Base-by-base conservation (phyloP, 2,113 vertebrate species). In the Odontesthes bonariensis region DNA sequence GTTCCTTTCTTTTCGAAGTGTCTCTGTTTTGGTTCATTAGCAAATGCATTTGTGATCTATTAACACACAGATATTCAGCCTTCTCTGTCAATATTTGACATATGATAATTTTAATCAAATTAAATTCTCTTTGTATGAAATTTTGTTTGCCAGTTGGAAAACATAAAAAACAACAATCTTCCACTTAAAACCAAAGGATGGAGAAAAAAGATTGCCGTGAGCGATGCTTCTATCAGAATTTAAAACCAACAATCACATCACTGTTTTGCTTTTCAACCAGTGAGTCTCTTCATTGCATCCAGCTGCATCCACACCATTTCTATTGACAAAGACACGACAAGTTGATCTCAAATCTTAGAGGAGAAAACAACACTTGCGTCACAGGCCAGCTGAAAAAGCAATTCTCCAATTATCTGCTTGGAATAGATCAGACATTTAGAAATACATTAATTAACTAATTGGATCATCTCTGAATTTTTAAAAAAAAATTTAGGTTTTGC, bases 381-480 rank as follows among this genome's bases (percentile, higher is more conserved):
- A 69, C 57, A 54, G 33, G 9, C 33, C 14, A 12, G n/a, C 63
- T 67, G 27, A 69, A 82, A 65, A 55, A 40, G 70, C n/a, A 8
- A 57, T 27, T 38, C 13, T 32, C 33, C 14, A 66, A 53, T 53
- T 16, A 66, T 16, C 20, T 3, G 47, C 63, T 14, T 4, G 22
- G 31, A 40, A 42, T 31, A 40, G 57, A n/a, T 54, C n/a, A 0
- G 44, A 16, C 47, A 60, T 61, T 22, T 16, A 40, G 32, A 46
- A 31, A 31, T 38, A 10, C 35, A 38, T 38, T 10, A 38, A 38
- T 38, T 8, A 38, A 38, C 35, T 3, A 38, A 38, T 10, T 38
- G 27, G 1, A 3, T 38, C 35, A 38, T 38, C 2, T 3, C 10
- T 38, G 5, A 8, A n/a, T n/a, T n/a, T 38, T 38, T 38, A 27